Evolutionary conservation across 2,113 vertebrate species (phyloP), one percentile per base, ranked within the genome.

Genomic region (Mirounga angustirostris): DNA sequence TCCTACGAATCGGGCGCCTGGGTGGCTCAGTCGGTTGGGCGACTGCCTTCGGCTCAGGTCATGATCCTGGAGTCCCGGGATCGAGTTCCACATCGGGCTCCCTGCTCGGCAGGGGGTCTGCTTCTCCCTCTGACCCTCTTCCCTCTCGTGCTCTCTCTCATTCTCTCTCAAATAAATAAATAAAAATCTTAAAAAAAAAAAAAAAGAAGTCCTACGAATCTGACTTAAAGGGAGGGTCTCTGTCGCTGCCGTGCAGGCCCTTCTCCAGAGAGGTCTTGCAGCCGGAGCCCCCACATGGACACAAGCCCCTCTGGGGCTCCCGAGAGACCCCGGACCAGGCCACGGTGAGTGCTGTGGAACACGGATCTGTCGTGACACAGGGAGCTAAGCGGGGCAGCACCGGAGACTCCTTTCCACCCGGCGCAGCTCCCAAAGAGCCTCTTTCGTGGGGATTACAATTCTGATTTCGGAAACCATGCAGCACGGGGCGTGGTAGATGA

Each of bases 401-500:
- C 24, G 24, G 2, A 30, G 13, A 74, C n/a, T 0, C 6, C 46
- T 4, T 12, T 19, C 28, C 50, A 21, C 30, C 14, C 1, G 18
- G 28, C 1, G 50, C 5, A 12, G 69, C 22, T 3, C 18, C 22
- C 0, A 0, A 30, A 58, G 73, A 46, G 21, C 63, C 22, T n/a
- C 28, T 15, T 40, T 1, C 0, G 11, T 2, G 26, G 3, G 33
- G 13, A 13, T 15, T 12, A 9, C 26, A 10, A 19, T 1, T 36
- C 80, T 28, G 65, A 15, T 0, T n/a, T 3, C 0, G n/a, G 58
- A 78, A 26, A 15, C 13, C 82, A 22, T 0, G 1, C 40, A 26
- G 54, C 30, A 4, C 0, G 16, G 24, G 6, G 43, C 46, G 1
- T 0, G 2, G 26, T 0, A 11, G 16, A 26, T 8, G 58, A 16